These are phyloP conservation scores for Prosapia bicincta DNA, from an alignment of 2,888 invertebrate species.

Conservation along the genomic window DNA sequence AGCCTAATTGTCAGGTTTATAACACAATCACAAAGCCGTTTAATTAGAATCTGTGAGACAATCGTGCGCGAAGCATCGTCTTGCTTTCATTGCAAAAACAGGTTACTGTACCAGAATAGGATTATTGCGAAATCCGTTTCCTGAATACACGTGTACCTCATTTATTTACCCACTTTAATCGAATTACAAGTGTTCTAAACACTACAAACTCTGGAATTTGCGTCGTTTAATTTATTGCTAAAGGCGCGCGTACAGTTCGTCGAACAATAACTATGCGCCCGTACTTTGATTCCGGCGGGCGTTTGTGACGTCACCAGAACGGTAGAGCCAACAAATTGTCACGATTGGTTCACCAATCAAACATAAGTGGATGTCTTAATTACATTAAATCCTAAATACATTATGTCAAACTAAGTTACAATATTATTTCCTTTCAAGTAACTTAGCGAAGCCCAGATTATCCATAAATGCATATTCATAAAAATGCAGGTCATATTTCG, in stretches of 20 bases:
- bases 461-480: too few species aligned
- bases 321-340: too few species aligned
- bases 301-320: too few species aligned
- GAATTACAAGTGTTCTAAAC: background rate
- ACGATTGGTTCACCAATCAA: too few species aligned
- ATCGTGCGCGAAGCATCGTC: background rate
- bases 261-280: background rate
- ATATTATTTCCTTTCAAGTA: too few species aligned
- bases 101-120: background rate
- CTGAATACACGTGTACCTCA: background rate
- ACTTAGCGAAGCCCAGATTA: too few species aligned
- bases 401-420: too few species aligned
- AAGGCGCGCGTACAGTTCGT: background rate
- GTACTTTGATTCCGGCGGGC: too few species aligned
- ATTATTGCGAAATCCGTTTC: background rate
- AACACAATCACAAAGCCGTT: background rate
- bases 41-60: background rate
- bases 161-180: background rate
- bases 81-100: background rate
- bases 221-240: background rate
- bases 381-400: too few species aligned
- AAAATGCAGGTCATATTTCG: too few species aligned
- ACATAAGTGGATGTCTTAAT: too few species aligned
- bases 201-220: background rate
- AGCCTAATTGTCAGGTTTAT: background rate